These are phyloP conservation scores for Callitettix versicolor DNA, from an alignment of 1,140 invertebrate species.

Conservation along the genomic window DNA sequence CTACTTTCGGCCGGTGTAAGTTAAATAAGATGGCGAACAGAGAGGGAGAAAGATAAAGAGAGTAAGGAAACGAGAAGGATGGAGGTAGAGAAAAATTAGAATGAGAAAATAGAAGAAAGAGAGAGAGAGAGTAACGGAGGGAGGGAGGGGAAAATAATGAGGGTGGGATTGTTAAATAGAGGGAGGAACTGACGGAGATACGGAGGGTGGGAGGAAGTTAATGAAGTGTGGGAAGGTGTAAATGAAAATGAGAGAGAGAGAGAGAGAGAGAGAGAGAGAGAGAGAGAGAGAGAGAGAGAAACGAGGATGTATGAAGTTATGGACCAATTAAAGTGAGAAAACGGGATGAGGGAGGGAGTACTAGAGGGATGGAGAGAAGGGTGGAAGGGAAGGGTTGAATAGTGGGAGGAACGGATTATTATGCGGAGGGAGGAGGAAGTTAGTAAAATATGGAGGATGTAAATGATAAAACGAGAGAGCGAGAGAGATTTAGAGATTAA, in stretches of 20 bases:
- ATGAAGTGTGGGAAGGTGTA: too few relatives aligned
- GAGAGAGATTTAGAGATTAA: too few relatives aligned
- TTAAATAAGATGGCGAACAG: too few relatives aligned
- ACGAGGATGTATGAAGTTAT: background rate
- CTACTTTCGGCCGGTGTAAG: too few relatives aligned
- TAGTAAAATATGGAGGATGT: background rate
- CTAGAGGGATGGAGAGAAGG: constrained; percentile 12
- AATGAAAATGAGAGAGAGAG: background rate
- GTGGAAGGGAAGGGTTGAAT: constrained; percentile 14
- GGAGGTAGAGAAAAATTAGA: too few relatives aligned
- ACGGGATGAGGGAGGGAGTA: background rate
- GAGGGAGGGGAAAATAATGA: background rate
- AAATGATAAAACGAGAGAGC: background rate
- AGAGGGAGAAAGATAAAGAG: too few relatives aligned
- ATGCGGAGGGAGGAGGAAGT: background rate
- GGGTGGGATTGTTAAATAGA: too few relatives aligned
- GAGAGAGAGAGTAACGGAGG: background rate
- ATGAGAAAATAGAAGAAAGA: too few relatives aligned
- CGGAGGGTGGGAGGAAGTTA: too few relatives aligned
- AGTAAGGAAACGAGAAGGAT: too few relatives aligned
- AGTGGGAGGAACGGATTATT: background rate
- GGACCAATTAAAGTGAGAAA: background rate
- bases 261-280: constrained; percentile 5
- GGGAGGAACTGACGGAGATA: too few relatives aligned
- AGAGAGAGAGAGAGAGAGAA: constrained; percentile 4